Evolutionary conservation across 2,113 vertebrate genomes (phyloP).

Genomic region (Petrocephalus microphthalmus): DNA sequence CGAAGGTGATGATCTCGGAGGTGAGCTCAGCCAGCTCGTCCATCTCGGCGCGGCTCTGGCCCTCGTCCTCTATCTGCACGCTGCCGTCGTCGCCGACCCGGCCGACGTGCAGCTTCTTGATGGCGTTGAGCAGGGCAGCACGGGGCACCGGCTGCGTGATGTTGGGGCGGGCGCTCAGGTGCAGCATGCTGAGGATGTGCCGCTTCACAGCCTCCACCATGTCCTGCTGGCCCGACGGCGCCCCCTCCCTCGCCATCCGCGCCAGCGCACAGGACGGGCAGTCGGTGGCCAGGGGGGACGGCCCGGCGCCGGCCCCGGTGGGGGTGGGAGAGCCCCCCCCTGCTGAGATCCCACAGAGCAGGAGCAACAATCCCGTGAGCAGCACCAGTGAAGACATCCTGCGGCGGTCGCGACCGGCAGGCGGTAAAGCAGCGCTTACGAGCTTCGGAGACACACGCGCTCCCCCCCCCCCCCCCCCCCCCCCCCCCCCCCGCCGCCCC

Average conservation of each 20-base stretch:
- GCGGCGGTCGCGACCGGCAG: constrained; percentile 20
- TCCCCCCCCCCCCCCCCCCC: neutral
- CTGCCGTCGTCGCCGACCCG: constrained; percentile 81
- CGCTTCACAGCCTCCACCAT: constrained; percentile 96
- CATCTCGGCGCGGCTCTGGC: constrained; percentile 58
- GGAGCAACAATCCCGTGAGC: constrained; percentile 68
- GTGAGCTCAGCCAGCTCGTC: constrained; percentile 72
- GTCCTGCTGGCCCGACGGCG: constrained; percentile 59
- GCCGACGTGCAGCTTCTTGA: constrained; percentile 88
- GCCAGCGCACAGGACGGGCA: constrained; percentile 81
- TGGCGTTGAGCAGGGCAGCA: constrained; percentile 85
- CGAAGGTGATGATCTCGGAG: constrained; percentile 92
- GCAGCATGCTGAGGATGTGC: constrained; percentile 94
- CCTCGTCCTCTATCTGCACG: constrained; percentile 84
- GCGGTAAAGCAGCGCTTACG: neutral
- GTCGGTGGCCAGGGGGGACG: constrained; percentile 42
- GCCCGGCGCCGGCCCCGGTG: neutral
- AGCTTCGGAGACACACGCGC: constrained; percentile 2
- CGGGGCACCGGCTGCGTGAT: constrained; percentile 86
- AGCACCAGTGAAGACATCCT: constrained; percentile 73
- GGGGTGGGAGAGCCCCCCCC: constrained; percentile 63
- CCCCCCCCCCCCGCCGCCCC: neutral
- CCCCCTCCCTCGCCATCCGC: constrained; percentile 65
- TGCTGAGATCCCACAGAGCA: constrained; percentile 67
- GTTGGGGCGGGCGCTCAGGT: constrained; percentile 86